phyloP scores from a whole-genome alignment of 2,797 vertebrate genomes.

The Chaunax sp. region DNA sequence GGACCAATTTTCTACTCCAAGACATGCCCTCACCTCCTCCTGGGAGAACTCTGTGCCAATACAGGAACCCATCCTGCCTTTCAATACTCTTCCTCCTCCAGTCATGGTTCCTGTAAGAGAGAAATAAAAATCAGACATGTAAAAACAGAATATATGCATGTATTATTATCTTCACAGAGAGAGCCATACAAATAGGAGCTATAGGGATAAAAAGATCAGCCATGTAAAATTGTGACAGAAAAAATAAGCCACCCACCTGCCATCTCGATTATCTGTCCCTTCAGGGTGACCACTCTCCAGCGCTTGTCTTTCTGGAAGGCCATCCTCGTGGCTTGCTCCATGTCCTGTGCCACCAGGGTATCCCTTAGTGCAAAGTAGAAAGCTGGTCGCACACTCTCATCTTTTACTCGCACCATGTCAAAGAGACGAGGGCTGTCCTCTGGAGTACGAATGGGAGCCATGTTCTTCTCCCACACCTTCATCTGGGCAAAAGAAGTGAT shows the following conservation, averaged over 20 bases:
- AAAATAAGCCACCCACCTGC: conserved; percentile 84
- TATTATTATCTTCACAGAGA: background rate
- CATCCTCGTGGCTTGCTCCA: conserved; percentile 93
- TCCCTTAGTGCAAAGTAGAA: conserved; percentile 96
- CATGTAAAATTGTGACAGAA: background rate
- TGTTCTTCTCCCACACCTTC: conserved; percentile 90
- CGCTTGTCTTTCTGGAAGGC: conserved; percentile 93
- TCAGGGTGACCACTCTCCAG: conserved; percentile 96
- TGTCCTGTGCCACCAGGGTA: conserved; percentile 90
- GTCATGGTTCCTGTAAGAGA: conserved; percentile 93
- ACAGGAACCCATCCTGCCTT: conserved; percentile 95
- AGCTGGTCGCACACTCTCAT: conserved; percentile 85
- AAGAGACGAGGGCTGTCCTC: conserved; percentile 91
- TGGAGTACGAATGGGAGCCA: conserved; percentile 87
- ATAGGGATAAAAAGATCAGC: background rate
- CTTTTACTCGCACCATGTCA: conserved; percentile 92
- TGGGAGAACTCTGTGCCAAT: conserved; percentile 88
- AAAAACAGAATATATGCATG: background rate
- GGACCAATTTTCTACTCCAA: background rate
- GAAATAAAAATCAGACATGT: background rate
- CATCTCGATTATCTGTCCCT: conserved; percentile 95
- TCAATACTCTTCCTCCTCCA: conserved; percentile 91
- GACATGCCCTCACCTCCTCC: conserved; percentile 84
- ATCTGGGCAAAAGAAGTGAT: conserved; percentile 80
- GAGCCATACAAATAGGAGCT: background rate